Percentiles rank a stretch among this genome's conserved stretches.
Conservation (phyloP, 2,888 invertebrate species). For the Hemaris fuciformis region DNA sequence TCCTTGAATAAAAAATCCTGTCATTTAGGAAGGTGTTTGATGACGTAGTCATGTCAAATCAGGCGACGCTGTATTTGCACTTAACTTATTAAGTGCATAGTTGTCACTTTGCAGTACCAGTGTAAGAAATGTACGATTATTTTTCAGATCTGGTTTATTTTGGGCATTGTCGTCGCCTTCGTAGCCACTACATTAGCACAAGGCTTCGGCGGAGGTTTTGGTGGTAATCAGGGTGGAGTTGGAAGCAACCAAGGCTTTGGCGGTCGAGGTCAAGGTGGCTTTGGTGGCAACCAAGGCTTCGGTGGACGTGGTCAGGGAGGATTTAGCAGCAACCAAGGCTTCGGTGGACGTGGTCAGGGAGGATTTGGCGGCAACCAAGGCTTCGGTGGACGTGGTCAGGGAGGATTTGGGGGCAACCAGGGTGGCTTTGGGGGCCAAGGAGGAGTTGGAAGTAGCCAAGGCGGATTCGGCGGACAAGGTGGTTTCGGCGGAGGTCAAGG, state of each 20-base stretch:
- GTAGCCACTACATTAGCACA: constrained; percentile 33
- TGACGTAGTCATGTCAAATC: too few relatives aligned
- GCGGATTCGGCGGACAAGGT: constrained; percentile 17
- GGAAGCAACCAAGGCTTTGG: constrained; percentile 18
- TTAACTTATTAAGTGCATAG: too few relatives aligned
- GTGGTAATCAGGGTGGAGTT: constrained; percentile 22
- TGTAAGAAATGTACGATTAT: not conserved
- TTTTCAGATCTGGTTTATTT: constrained; percentile 35
- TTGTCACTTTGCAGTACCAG: not conserved
- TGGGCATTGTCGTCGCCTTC: constrained; percentile 32
- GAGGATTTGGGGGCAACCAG: constrained; percentile 29
- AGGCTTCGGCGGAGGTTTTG: constrained; percentile 18
- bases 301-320: constrained; percentile 12
- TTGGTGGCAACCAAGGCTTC: constrained; percentile 9
- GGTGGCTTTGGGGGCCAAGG: constrained; percentile 22
- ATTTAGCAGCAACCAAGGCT: constrained; percentile 24
- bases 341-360: constrained; percentile 28
- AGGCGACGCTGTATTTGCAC: too few relatives aligned
- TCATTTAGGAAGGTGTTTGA: too few relatives aligned
- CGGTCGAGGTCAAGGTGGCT: not conserved
- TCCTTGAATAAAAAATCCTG: too few relatives aligned
- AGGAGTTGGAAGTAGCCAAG: constrained; percentile 18
- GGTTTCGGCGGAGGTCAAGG: constrained; percentile 8
- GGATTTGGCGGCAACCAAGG: constrained; percentile 30
- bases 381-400: constrained; percentile 30